A percentile compares a stretch with the other conserved stretches of the same genome.
phyloP scores from a whole-genome alignment of 2,888 invertebrate species.

The Beris morrisii region DNA sequence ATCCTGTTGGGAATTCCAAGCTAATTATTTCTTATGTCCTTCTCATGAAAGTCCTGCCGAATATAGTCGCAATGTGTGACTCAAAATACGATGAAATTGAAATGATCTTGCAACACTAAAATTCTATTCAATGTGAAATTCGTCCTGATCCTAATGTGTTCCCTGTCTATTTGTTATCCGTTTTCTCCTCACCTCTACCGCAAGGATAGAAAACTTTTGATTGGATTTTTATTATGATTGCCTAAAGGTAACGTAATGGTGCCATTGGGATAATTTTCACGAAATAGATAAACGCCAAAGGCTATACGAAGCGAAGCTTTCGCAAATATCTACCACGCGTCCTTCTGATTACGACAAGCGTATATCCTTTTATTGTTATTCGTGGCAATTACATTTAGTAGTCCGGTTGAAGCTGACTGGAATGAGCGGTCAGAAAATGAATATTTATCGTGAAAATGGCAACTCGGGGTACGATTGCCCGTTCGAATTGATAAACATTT shows the following conservation, averaged over 20 bases:
- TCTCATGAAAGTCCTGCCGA: neutral
- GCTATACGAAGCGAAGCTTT: too few relatives aligned
- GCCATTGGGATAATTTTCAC: slow-evolving; percentile 23
- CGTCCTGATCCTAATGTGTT: neutral
- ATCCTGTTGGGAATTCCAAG: slow-evolving; percentile 9
- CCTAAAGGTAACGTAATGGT: slow-evolving; percentile 15
- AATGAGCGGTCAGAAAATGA: too few relatives aligned
- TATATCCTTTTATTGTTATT: too few relatives aligned
- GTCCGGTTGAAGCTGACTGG: too few relatives aligned
- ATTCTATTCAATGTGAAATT: neutral
- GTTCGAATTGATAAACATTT: too few relatives aligned
- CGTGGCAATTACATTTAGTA: too few relatives aligned
- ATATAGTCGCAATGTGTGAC: neutral
- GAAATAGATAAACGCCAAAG: slow-evolving; percentile 13
- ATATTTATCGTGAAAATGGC: too few relatives aligned
- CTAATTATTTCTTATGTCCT: slow-evolving; percentile 28
- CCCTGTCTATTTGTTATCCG: neutral
- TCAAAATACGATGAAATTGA: neutral
- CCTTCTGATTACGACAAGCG: too few relatives aligned
- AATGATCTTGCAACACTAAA: neutral
- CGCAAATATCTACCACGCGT: too few relatives aligned
- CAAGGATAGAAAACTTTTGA: slow-evolving; percentile 15
- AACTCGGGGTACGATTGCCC: too few relatives aligned
- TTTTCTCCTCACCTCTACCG: neutral
- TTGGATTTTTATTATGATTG: slow-evolving; percentile 20